phyloP scores from a whole-genome alignment of 2,797 vertebrate species.

The Notoglanidium macrostoma region DNA sequence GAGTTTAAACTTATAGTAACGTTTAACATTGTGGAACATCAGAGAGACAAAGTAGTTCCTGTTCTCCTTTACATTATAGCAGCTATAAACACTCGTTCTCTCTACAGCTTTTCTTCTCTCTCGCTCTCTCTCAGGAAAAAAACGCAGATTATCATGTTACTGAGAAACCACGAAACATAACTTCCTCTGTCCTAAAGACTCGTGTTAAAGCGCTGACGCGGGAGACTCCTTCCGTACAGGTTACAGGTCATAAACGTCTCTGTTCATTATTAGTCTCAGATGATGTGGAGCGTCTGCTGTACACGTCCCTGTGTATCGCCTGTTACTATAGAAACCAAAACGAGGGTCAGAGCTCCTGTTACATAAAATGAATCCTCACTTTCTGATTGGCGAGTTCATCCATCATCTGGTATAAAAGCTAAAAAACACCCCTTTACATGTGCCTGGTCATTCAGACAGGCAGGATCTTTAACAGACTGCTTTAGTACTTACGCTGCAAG shows the following conservation, averaged over 20 bases:
- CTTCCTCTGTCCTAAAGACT: neutral
- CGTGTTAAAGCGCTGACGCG: neutral
- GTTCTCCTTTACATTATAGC: no score
- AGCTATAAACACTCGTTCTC: neutral
- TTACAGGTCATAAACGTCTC: neutral
- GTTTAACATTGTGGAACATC: no score
- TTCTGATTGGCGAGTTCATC: neutral
- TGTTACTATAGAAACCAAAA: neutral
- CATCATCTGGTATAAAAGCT: neutral
- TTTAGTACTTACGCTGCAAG: neutral
- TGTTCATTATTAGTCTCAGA: neutral
- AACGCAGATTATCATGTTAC: neutral
- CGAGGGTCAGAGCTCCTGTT: neutral
- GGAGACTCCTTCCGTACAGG: neutral
- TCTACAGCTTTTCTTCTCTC: neutral
- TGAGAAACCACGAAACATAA: neutral
- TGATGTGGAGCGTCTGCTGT: neutral
- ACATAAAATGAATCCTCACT: neutral
- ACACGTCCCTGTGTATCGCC: neutral
- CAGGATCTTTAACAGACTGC: neutral
- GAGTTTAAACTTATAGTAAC: no score
- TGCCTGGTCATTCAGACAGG: conserved; percentile 15
- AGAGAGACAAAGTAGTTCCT: no score
- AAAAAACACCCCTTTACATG: neutral
- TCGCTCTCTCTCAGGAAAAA: neutral